These are phyloP conservation scores for Xestia sexstrigata DNA, from an alignment of 2,888 invertebrate genomes.

Conservation along the genomic window DNA sequence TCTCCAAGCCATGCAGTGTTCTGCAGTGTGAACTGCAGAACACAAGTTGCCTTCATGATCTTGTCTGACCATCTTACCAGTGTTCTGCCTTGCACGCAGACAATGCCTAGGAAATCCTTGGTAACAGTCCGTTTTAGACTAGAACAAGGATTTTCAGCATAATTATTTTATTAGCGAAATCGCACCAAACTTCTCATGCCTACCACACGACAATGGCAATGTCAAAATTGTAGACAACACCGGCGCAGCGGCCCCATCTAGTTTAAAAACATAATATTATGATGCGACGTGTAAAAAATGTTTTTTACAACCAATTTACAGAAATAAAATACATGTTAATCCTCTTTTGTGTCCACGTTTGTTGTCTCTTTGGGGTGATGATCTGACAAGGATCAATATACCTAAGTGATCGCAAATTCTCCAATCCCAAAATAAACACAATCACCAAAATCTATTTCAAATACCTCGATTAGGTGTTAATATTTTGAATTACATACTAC, in stretches of 20 bases:
- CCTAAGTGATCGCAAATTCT: background rate
- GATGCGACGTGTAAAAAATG: too few relatives aligned
- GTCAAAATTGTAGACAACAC: background rate
- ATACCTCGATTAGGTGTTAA: too few relatives aligned
- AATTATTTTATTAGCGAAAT: background rate
- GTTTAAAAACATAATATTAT: too few relatives aligned
- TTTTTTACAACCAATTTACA: too few relatives aligned
- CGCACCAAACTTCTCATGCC: background rate
- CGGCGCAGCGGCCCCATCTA: background rate
- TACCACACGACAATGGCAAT: background rate
- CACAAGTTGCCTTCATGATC: background rate
- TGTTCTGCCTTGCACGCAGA: background rate
- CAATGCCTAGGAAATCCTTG: too few relatives aligned
- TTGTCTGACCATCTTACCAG: background rate
- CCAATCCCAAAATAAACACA: background rate
- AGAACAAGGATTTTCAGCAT: too few relatives aligned
- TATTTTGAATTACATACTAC: conserved; percentile 27
- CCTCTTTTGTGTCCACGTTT: background rate
- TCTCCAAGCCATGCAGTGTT: background rate
- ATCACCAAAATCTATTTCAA: background rate
- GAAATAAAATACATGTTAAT: too few relatives aligned
- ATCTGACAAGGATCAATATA: too few relatives aligned
- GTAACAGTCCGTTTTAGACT: too few relatives aligned
- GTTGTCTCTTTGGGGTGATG: too few relatives aligned
- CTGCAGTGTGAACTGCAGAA: background rate